Evolutionary conservation across 2,888 invertebrate species (phyloP).

Genomic region (Drosophila quinaria): DNA sequence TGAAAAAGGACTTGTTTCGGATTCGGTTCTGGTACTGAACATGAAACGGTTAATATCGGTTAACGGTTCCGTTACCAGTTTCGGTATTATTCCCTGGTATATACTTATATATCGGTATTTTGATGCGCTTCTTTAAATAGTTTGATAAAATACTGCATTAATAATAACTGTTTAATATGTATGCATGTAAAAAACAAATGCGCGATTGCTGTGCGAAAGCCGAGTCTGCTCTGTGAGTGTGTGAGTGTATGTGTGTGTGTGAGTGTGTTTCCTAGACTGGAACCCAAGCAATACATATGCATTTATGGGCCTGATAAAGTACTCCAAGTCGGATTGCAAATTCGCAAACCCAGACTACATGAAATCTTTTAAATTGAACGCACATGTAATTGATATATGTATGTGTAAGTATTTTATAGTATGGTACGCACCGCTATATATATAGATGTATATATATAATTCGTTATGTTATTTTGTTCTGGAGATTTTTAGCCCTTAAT

Average conservation of each 20-base stretch:
- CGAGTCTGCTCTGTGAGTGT: conserved; percentile 17
- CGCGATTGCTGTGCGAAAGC: conserved; percentile 76
- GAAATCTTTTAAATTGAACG: conserved; percentile 25
- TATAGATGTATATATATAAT: conserved; percentile 39
- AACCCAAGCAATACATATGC: conserved; percentile 23
- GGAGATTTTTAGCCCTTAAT: conserved; percentile 73
- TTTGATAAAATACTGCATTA: conserved; percentile 73
- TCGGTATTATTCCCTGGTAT: neutral
- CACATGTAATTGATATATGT: conserved; percentile 7
- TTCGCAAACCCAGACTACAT: conserved; percentile 5
- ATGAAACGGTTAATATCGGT: too few relatives aligned
- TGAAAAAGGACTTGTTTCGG: too few relatives aligned
- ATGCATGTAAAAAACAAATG: conserved; percentile 75
- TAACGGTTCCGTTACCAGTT: too few relatives aligned
- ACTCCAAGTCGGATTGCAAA: conserved; percentile 16
- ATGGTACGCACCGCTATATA: conserved; percentile 52
- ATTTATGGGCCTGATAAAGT: conserved; percentile 16
- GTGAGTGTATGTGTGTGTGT: conserved; percentile 6
- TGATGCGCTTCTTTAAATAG: conserved; percentile 53
- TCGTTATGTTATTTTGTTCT: conserved; percentile 70
- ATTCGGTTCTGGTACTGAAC: too few relatives aligned
- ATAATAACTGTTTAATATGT: conserved; percentile 74
- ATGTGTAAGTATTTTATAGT: conserved; percentile 32
- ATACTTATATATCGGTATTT: conserved; percentile 24
- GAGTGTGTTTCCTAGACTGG: conserved; percentile 9